Evolutionary conservation across 1,140 invertebrate genomes (phyloP), one percentile per base, ranked within the genome.

Genomic region (Ooceraea biroi): DNA sequence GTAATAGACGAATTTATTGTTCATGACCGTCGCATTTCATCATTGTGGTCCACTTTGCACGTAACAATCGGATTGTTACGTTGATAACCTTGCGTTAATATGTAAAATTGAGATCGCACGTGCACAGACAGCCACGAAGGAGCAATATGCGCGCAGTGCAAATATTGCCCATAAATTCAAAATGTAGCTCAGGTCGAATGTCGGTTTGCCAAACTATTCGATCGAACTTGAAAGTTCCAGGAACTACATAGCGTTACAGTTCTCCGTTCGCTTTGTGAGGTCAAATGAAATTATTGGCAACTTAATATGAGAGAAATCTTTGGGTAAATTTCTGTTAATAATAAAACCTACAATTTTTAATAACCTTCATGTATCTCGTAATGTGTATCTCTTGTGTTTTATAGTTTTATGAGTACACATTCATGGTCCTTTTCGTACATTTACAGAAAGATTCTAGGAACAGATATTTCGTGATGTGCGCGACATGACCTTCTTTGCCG

Each of bases 81-180:
- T 10, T 50, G 73, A 65, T 77, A 65, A 22, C 44, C 44, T 65
- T 36, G 73, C 10, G 14, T 50, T 77, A 65, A 77, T 52, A 4
- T 36, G n/a, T 77, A 52, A 77, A 65, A 60, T 77, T 65, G 22
- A n/a, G 48, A 50, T 50, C 50, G 44, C 46, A 76, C 50, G 44
- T 25, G 44, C 30, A 12, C 36, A 57, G 50, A 41, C 41, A 25
- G 22, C 11, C 30, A 36, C 36, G n/a, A 76, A 76, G 41, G 48
- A 41, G n/a, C 19, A 63, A 63, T 17, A 63, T 60, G 22, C 10
- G 12, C 25, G 41, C 71, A 58, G 58, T 63, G 17, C 60, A 22
- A 41, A 22, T 17, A 65, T 50, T 36, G 19, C 12, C 12, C 19
- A 66, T 52, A 77, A 3, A 77, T 65, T 36, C n/a, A 25, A 17